Conservation (phyloP, 2,888 invertebrate species). For the Eucriotettix oculatus region DNA sequence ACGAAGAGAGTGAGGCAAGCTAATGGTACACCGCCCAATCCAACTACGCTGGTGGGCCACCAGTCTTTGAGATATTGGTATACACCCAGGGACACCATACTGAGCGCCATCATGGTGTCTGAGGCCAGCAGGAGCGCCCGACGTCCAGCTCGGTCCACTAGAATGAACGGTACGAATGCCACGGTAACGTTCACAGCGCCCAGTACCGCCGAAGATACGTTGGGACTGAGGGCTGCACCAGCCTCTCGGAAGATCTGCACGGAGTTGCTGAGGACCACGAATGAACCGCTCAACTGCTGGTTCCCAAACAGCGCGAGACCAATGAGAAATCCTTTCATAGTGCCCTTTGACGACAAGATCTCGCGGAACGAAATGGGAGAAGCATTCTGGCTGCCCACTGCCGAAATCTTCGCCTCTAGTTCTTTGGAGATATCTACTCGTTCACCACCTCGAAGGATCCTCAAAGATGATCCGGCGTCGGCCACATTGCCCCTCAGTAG, state of each 20-base stretch:
- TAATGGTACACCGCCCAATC: conserved; percentile 33
- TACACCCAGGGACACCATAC: not conserved
- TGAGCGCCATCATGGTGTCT: not conserved
- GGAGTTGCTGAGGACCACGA: not conserved
- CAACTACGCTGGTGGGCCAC: conserved; percentile 15
- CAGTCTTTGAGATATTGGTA: not conserved
- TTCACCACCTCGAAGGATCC: not conserved
- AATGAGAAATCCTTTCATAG: not conserved
- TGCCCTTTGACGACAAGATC: not conserved
- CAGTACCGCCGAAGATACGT: not conserved
- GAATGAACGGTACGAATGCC: not conserved
- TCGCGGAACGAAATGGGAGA: not conserved
- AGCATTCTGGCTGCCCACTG: not conserved
- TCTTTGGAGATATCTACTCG: not conserved
- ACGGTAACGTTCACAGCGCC: not conserved
- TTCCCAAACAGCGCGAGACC: not conserved
- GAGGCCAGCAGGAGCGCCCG: not conserved
- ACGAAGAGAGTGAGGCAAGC: conserved; percentile 32
- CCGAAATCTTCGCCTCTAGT: not conserved
- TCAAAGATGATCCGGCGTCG: conserved; percentile 30
- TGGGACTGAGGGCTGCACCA: not conserved
- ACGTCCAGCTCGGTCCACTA: not conserved
- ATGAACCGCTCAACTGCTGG: not conserved
- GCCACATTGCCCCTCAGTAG: conserved; percentile 35
- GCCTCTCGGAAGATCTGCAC: not conserved